Base-by-base conservation (phyloP, 37 sponge, comb jelly and placozoan species). In the Beroe forskalii region DNA sequence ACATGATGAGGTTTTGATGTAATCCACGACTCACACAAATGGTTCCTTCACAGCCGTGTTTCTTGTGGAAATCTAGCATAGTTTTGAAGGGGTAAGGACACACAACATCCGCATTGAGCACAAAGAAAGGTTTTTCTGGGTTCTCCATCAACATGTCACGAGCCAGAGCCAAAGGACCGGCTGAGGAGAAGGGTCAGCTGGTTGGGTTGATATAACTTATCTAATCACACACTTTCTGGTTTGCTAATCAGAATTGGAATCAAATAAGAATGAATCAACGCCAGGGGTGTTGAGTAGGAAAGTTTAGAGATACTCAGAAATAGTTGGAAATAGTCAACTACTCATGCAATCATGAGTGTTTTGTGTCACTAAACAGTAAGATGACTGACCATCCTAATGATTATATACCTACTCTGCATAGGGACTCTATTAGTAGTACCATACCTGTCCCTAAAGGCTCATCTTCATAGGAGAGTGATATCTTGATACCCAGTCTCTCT, bases 51-150 rank as follows among this genome's bases (percentile, higher is more conserved):
- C 94, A 94, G 0, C 95, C 94, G 63, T 98, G 99, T 25, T 89
- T 35, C 67, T 92, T 92, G 76, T 98, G 99, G 64, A 91, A 95
- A 31, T 92, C 91, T 0, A 96, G 89, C 94, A 98, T 62, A 66
- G 93, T 90, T 62, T 93, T 90, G 93, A 98, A 98, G 32, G 99
- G 99, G 69, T 94, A 98, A 66, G 94, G 76, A 80, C 99, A 98
- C 31, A 96, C 96, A 76, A 98, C 94, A 63, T 98, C 99, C 72
- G 95, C 95, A 89, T 98, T 98, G 36, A 98, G 90, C 28, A 98
- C 96, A 91, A 98, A 98, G 94, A 98, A 96, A 0, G 99, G 99
- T 86, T 94, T 93, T 2, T 90, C 41, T 43, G 96, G 94, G 40
- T 19, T 80, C 30, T 31, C 41, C 32, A 98, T 90, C 4, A 80